Conservation (phyloP, 2,113 vertebrate genomes). For the Suncus etruscus region DNA sequence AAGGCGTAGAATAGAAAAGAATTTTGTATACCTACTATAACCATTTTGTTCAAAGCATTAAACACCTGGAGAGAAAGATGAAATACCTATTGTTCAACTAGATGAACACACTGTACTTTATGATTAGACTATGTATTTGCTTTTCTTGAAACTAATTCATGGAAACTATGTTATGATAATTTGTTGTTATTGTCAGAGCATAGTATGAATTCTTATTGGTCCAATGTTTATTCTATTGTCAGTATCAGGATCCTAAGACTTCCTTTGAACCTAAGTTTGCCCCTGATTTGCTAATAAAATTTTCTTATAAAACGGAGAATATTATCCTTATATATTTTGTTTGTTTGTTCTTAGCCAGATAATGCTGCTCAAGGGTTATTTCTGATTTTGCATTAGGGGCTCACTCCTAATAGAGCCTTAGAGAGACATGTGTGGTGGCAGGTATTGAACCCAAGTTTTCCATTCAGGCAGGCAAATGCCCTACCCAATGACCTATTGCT, state of each 20-base stretch:
- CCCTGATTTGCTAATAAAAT: slow-evolving; percentile 28
- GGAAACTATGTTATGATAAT: slow-evolving; percentile 61
- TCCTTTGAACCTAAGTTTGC: slow-evolving; percentile 22
- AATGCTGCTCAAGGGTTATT: too few relatives aligned
- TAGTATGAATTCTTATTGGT: not conserved
- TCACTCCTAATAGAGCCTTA: too few relatives aligned
- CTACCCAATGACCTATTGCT: too few relatives aligned
- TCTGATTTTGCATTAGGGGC: too few relatives aligned
- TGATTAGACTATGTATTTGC: not conserved
- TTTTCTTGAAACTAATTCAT: slow-evolving; percentile 70
- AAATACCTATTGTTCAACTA: slow-evolving; percentile 10
- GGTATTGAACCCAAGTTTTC: too few relatives aligned
- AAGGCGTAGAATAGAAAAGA: not conserved
- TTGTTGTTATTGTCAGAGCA: not conserved
- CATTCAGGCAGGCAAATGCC: too few relatives aligned
- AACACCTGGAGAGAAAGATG: not conserved
- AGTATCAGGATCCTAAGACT: not conserved
- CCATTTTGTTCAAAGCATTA: not conserved
- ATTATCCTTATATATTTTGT: too few relatives aligned
- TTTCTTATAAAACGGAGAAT: slow-evolving; percentile 49
- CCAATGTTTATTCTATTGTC: slow-evolving; percentile 57
- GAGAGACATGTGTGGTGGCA: too few relatives aligned
- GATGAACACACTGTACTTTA: not conserved
- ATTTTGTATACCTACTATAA: not conserved
- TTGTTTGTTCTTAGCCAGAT: too few relatives aligned